Percentiles rank a stretch among this genome's conserved stretches.
Evolutionary conservation across 2,113 vertebrate genomes (phyloP).

Genomic region (Oreotragus oreotragus): DNA sequence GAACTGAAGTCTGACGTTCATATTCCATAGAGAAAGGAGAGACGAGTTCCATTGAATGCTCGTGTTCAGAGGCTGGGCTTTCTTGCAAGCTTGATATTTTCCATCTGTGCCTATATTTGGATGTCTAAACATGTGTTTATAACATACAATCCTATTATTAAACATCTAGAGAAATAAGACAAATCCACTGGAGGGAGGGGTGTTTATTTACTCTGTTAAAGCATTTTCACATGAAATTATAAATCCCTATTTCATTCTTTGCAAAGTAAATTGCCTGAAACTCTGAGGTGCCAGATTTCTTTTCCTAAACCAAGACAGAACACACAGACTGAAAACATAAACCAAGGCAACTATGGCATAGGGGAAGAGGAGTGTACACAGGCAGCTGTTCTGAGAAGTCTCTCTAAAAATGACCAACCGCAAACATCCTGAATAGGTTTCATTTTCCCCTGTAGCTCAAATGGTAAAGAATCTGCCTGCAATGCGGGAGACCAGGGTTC

Average conservation of each 20-base stretch:
- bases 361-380: neutral
- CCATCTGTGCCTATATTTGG: neutral
- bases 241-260: neutral
- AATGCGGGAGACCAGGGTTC: neutral
- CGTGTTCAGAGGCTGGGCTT: neutral
- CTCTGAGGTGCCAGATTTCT: neutral
- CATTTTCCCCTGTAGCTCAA: neutral
- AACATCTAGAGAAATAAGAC: neutral
- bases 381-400: neutral
- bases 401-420: neutral
- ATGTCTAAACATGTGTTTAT: neutral
- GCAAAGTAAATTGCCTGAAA: neutral
- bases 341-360: neutral
- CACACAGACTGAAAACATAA: neutral
- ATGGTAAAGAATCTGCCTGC: neutral
- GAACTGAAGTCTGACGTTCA: neutral
- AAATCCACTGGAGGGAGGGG: neutral
- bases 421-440: neutral
- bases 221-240: slow-evolving; percentile 11
- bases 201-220: neutral
- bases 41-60: neutral
- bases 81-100: neutral
- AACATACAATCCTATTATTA: neutral
- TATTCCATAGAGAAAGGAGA: slow-evolving; percentile 2
- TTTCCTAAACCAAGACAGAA: neutral